Base-by-base conservation (phyloP, 2,113 vertebrate species). In the Sorex araneus region DNA sequence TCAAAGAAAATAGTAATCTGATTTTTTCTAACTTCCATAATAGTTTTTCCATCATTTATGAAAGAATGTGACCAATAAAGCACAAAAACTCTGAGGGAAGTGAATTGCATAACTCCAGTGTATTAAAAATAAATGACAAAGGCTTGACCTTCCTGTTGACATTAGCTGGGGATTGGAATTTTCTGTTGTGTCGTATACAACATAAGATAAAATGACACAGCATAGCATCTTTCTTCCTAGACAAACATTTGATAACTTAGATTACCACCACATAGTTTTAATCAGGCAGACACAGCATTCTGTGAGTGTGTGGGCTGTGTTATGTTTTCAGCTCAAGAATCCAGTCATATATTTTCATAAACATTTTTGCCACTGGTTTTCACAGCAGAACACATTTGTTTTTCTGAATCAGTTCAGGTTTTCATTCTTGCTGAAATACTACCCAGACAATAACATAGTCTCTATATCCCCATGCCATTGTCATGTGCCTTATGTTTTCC, bases 91-190 rank as follows among this genome's bases (percentile, higher is more conserved):
- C n/a, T 23, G 64, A 91, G 76, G 96, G 96, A 96, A 96, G 81
- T 85, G 81, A 89, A 71, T 85, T 76, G 66, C 91, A 91, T 95
- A 95, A 79, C 94, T 92, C 69, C 5, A 57, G 66, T 92, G 77
- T 87, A 93, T 97, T 96, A 95, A 96, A 96, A 97, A 96, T 95
- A 97, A 96, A 94, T 82, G 93, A 92, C 93, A 93, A 95, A 90
- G 91, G 70, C 87, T 47, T 94, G 96, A 87, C 91, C 91, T 95
- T 95, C 96, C 91, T 96, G 96, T 96, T 95, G 94, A 95, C 91
- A 40, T 90, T 93, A 92, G 47, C 84, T 36, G 15, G 87, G 60
- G 87, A 54, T 34, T 71, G 67, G 89, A 92, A 71, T 91, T 92
- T 90, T 94, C 89, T 92, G 89, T 77, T 40, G 74, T 71, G 64